These are phyloP conservation scores for Gonatopus flavifemur DNA, from an alignment of 1,140 invertebrate genomes.

Conservation along the genomic window DNA sequence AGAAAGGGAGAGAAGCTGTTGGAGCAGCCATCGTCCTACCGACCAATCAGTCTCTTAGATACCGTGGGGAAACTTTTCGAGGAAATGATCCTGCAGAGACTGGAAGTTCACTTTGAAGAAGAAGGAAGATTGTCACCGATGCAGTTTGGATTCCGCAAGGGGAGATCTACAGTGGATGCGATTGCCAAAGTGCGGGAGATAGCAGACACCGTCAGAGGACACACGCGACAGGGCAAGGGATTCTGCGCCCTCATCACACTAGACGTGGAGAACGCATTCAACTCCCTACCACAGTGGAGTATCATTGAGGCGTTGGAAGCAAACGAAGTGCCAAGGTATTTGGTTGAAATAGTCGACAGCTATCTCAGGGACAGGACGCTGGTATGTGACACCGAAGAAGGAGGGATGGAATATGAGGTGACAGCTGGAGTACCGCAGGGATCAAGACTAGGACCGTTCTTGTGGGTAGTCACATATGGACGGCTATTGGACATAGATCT, in stretches of 20 bases:
- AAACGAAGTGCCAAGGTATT: not conserved
- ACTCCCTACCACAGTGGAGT: slow-evolving; percentile 5
- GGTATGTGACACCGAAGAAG: not conserved
- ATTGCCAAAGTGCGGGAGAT: not conserved
- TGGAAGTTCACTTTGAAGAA: no score
- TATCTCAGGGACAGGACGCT: slow-evolving; percentile 1
- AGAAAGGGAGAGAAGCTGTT: slow-evolving; percentile 14
- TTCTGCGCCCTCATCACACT: slow-evolving; percentile 2
- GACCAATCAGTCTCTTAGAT: slow-evolving; percentile 44
- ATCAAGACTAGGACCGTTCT: not conserved
- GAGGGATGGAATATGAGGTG: not conserved
- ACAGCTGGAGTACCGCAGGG: slow-evolving; percentile 1
- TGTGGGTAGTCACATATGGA: slow-evolving; percentile 5
- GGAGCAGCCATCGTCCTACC: slow-evolving; percentile 14
- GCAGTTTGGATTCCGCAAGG: not conserved
- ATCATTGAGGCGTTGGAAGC: slow-evolving; percentile 1
- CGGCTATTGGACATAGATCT: not conserved
- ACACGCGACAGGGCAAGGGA: not conserved
- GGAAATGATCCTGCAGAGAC: slow-evolving; percentile 26
- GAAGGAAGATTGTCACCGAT: no score
- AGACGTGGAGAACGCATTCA: slow-evolving; percentile 20
- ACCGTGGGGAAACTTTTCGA: slow-evolving; percentile 44
- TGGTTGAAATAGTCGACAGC: not conserved
- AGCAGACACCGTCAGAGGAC: slow-evolving; percentile 9
- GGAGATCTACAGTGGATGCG: not conserved